Evolutionary conservation across 1,140 invertebrate species (phyloP), one percentile per base, ranked within the genome.

Genomic region (Trichomalopsis sarcophagae): DNA sequence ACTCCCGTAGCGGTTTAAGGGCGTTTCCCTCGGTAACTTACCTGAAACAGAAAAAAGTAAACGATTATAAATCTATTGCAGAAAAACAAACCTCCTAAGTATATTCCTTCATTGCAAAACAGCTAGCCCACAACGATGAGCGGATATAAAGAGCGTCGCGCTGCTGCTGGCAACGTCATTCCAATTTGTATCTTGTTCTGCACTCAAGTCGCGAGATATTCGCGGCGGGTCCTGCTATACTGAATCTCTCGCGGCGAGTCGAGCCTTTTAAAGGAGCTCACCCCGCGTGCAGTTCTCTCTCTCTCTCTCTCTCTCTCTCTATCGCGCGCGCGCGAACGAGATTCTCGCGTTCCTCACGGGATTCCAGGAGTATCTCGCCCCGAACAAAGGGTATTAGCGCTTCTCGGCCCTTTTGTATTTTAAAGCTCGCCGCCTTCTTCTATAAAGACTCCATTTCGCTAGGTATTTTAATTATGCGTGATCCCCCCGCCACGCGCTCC

Each of bases 201-300:
- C 82, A 66, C 82, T 77, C 71, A 23, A 78, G 75, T 79, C 40
- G 66, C 55, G 23, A 62, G 27, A 78, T 68, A 78, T 71, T 21
- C 75, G 68, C 6, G 4, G 75, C 75, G 81, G 36, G 10, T 27
- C 47, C n/a, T 90, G 89, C 27, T 89, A 90, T 91, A 89, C 91
- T 91, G 91, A 86, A 89, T 89, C 87, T 88, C 88, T 21, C 21
- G 55, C 55, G 4, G 21, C 21, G 7, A 62, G 55, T 62, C 55
- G 88, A 88, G 86, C 88, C 89, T 87, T 84, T 90, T 91, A 90
- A 91, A 91, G 88, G 89, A 82, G 73, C 81, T 44, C 6, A 44
- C 40, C 75, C 55, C n/a, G 86, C 78, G 83, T 11, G 5, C 23
- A 10, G 27, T 7, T 21, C 21, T 21, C 55, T 84, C 33, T 36